Evolutionary conservation across 92 coral and sea anemone genomes (phyloP).

Genomic region (Palythoa caribaeorum): DNA sequence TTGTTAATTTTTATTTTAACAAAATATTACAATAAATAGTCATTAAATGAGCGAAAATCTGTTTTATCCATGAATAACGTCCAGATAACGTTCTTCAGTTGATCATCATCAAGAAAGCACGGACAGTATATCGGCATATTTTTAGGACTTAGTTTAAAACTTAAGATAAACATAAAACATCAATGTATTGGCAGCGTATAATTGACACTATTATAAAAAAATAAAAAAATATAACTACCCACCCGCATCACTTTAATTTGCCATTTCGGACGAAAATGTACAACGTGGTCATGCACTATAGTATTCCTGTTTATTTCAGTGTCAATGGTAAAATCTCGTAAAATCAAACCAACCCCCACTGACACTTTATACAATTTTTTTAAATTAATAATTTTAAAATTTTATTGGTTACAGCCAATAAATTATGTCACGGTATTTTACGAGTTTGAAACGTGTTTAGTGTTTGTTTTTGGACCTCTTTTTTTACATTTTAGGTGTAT

Average conservation of each 20-base stretch:
- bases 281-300: conserved; percentile 5
- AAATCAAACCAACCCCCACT: conserved; percentile 20
- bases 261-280: neutral
- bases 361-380: neutral
- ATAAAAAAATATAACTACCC: conserved; percentile 9
- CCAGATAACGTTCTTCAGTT: conserved; percentile 1
- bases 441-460: conserved; percentile 25
- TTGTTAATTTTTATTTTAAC: neutral
- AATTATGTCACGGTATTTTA: conserved; percentile 26
- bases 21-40: conserved; percentile 1
- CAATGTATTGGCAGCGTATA: neutral
- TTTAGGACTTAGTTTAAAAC: conserved; percentile 2
- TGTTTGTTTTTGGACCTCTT: conserved; percentile 14
- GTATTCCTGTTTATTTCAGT: conserved; percentile 25
- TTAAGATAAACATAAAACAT: conserved; percentile 1
- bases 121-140: neutral
- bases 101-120: neutral
- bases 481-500: conserved; percentile 25
- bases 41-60: neutral
- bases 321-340: neutral
- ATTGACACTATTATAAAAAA: neutral
- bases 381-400: conserved; percentile 6
- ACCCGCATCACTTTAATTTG: conserved; percentile 4
- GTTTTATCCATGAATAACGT: neutral
- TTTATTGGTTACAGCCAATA: conserved; percentile 14